Percentiles rank a stretch among this genome's conserved stretches.
Evolutionary conservation across 1,140 invertebrate genomes (phyloP).

Genomic region (Apolygus lucorum): DNA sequence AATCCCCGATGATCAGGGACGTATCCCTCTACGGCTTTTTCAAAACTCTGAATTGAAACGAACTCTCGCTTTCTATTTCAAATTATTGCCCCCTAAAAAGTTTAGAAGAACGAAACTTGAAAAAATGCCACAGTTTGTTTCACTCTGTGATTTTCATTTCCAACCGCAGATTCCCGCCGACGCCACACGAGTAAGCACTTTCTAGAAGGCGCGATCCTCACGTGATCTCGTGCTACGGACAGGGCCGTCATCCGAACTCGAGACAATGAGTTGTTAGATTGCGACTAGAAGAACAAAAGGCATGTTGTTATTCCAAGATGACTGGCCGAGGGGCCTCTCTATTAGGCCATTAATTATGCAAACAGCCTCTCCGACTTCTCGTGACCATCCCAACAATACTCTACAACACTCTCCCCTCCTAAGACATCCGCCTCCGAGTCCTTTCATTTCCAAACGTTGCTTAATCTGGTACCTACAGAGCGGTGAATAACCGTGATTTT

Average conservation of each 20-base stretch:
- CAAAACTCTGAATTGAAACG: too few relatives aligned
- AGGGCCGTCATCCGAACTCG: neutral
- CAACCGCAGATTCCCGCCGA: too few relatives aligned
- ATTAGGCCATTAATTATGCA: slow-evolving; percentile 1
- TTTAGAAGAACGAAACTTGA: too few relatives aligned
- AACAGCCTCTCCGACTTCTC: neutral
- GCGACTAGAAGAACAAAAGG: neutral
- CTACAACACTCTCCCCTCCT: neutral
- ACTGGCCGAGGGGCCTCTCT: neutral
- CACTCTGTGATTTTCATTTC: too few relatives aligned
- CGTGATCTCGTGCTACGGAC: neutral
- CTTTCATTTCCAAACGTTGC: neutral
- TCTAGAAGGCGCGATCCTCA: neutral
- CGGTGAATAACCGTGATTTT: neutral
- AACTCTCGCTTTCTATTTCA: too few relatives aligned
- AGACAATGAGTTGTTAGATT: neutral
- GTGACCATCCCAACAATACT: neutral
- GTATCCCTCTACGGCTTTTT: too few relatives aligned
- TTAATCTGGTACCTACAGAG: neutral
- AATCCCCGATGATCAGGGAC: too few relatives aligned
- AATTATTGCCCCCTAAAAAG: too few relatives aligned
- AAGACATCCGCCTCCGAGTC: neutral
- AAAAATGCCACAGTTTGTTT: too few relatives aligned
- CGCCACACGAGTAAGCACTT: too few relatives aligned
- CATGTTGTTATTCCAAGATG: neutral